phyloP scores from a whole-genome alignment of 2,888 invertebrate genomes.

The Liodrosophila aerea region DNA sequence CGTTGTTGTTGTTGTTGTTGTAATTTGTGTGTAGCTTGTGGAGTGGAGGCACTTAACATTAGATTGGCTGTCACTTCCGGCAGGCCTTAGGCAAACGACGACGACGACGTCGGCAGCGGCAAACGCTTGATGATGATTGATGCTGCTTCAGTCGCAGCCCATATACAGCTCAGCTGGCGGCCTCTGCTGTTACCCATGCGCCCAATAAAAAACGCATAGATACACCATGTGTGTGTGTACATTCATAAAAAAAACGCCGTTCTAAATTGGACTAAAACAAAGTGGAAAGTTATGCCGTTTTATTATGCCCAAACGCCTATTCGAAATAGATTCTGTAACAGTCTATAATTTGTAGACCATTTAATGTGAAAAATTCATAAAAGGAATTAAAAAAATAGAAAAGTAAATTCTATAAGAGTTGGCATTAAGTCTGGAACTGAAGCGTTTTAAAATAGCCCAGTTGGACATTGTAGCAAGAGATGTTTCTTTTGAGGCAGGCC shows the following conservation, averaged over 20 bases:
- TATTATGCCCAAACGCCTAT: neutral
- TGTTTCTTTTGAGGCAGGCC: too few relatives aligned
- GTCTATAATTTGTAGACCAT: too few relatives aligned
- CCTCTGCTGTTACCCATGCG: conserved; percentile 22
- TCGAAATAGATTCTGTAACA: neutral
- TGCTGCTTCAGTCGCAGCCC: conserved; percentile 44
- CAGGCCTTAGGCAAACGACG: conserved; percentile 59
- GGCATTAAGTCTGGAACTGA: neutral
- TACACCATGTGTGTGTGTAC: neutral
- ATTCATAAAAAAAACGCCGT: neutral
- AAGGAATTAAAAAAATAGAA: too few relatives aligned
- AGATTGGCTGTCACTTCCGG: conserved; percentile 75
- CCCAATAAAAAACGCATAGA: conserved; percentile 8
- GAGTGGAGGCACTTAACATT: conserved; percentile 73
- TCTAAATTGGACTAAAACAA: neutral
- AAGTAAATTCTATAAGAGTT: too few relatives aligned
- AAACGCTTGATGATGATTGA: conserved; percentile 66
- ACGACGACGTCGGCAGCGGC: conserved; percentile 24
- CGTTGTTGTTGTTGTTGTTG: too few relatives aligned
- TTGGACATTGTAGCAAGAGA: too few relatives aligned
- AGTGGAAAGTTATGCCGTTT: too few relatives aligned
- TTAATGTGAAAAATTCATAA: too few relatives aligned
- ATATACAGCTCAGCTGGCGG: conserved; percentile 30
- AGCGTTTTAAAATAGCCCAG: neutral
- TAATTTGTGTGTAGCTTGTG: conserved; percentile 43